Base-by-base conservation (phyloP, 2,797 vertebrate species). In the Odontamblyopus lacepedii region DNA sequence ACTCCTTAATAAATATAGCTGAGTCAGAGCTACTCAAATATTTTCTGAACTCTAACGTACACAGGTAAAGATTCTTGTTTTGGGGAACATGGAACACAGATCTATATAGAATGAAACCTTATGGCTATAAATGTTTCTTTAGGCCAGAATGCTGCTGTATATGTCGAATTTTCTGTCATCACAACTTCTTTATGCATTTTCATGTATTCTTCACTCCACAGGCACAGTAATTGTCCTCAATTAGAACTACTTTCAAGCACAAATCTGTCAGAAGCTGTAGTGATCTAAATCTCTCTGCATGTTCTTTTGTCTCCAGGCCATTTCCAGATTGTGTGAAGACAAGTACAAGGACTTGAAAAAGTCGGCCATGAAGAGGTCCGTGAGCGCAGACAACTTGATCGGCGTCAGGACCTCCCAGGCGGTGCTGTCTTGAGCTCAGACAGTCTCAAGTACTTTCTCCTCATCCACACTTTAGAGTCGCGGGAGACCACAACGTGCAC, bases 241-340 rank as follows among this genome's bases (percentile, higher is more conserved):
- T 51, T 51, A 51, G 13, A 15, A 16, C 0, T 23, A 23, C n/a
- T 55, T 51, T 50, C 15, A 55, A 7, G 9, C 53, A 57, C 55
- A 57, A 57, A 57, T 26, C 8, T 57, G 26, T 57, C 55, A 57
- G 1, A 53, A n/a, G 19, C 51, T n/a, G 18, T 23, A 23, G 19
- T n/a, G 18, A 60, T 18, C 30, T 16, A 55, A 55, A 60, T 30
- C 9, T 60, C 16, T 30, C 1, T 60, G 57, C 27, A 18, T 60
- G 15, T 60, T 18, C 57, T 12, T 67, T 38, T 63, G 61, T 63
- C 32, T 68, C 6, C 62, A 99, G 98, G 97, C 97, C 27, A 99
- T 99, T 92, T 98, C 98, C 90, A 94, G 98, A 89, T 93, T 99
- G 69, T 99, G 97, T 64, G 98, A 99, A 88, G 96, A 98, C 92